Evolutionary conservation across 2,888 invertebrate species (phyloP), one percentile per base, ranked within the genome.

Genomic region (Gymnocheta viridis): DNA sequence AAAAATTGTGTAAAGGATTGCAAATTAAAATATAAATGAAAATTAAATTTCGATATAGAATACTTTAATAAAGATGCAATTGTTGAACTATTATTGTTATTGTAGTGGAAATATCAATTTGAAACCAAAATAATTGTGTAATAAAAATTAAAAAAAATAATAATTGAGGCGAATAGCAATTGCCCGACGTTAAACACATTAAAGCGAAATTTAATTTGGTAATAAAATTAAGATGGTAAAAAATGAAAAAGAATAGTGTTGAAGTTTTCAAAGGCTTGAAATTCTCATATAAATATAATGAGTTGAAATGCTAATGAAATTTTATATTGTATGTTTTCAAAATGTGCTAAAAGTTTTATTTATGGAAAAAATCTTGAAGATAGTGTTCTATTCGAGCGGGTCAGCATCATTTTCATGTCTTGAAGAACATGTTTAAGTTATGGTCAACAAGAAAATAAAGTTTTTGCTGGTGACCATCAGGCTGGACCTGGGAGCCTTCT

Each of bases 1-100:
- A 56, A 66, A 79, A 79, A 72, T 62, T 79, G 70, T 79, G 47
- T 54, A 79, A 79, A 79, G 79, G 47, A 72, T 56, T 64, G 79
- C 72, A 79, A 72, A 64, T 79, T 56, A 72, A 72, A 47, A 27
- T 38, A 64, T 58, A 7, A 38, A 49, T 38, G 22, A 22, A 64
- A 44, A 79, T 64, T 62, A 2, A 78, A 78, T 47, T 79, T 27
- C 64, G 10, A 56, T 66, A 32, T 35, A 47, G n/a, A 29, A 22
- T 27, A 19, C 5, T 66, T 70, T 70, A 62, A 72, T 79, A 22
- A 79, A 64, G 54, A 79, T 32, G n/a, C 54, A 79, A 79, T 47
- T 79, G 67, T 29, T 41, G 19, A 66, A 64, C 47, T 35, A 49
- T 60, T 64, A 35, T 64, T 62, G 14, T 41, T 58, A 3, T 58